Evolutionary conservation across 2,888 invertebrate genomes (phyloP).

Genomic region (Xestobium rufovillosum): DNA sequence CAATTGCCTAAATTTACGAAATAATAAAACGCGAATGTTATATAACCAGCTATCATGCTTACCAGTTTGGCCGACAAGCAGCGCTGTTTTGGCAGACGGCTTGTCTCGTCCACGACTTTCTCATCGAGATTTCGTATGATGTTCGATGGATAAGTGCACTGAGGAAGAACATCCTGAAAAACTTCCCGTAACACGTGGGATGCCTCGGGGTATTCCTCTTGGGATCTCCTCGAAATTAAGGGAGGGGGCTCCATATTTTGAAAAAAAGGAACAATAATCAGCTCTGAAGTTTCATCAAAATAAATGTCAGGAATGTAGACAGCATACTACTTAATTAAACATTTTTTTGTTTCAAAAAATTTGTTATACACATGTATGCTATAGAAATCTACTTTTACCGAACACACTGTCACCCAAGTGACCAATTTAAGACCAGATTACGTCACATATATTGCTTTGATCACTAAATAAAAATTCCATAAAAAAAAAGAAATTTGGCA

Average conservation of each 20-base stretch:
- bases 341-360: too few relatives aligned
- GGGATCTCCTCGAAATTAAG: slow-evolving; percentile 29
- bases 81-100: slow-evolving; percentile 10
- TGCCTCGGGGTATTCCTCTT: slow-evolving; percentile 31
- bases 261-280: too few relatives aligned
- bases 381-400: too few relatives aligned
- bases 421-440: too few relatives aligned
- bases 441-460: too few relatives aligned
- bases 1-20: not conserved
- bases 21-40: not conserved
- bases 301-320: too few relatives aligned
- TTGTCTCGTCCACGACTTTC: slow-evolving; percentile 25
- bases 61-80: slow-evolving; percentile 22
- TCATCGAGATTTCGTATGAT: slow-evolving; percentile 31
- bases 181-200: slow-evolving; percentile 30
- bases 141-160: slow-evolving; percentile 26
- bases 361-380: too few relatives aligned
- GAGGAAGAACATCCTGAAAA: slow-evolving; percentile 33
- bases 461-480: too few relatives aligned
- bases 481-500: too few relatives aligned
- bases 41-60: slow-evolving; percentile 24
- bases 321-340: too few relatives aligned
- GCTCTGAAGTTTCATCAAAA: too few relatives aligned
- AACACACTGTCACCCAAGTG: too few relatives aligned
- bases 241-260: slow-evolving; percentile 33